Base-by-base conservation (phyloP, 2,888 invertebrate genomes). In the Perdita meconis region DNA sequence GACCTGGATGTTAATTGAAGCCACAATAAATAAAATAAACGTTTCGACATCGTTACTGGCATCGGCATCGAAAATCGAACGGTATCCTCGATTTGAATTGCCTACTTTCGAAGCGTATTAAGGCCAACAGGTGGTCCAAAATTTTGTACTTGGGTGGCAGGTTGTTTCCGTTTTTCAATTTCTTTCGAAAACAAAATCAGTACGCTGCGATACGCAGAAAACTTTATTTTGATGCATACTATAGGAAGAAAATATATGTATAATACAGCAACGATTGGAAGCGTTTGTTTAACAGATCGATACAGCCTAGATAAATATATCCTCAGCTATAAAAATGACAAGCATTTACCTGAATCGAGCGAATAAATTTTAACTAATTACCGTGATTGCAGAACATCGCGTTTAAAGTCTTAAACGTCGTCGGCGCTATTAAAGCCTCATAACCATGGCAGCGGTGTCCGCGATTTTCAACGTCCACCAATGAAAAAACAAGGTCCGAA, bases 1-100 rank as follows among this genome's bases (percentile, higher is more conserved):
- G 81, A 70, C 42, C 65, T 68, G 70, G 53, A 77, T 83, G 81
- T 85, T 84, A 85, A 84, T 84, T 81, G 64, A 55, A 61, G 53
- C 22, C 67, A 22, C 73, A 66, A 70, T 76, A 71, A 82, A 70
- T 64, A 72, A 63, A 74, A 57, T 71, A 83, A 83, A 64, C 26
- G 57, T 12, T 13, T 10, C 38, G 40, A 13, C 50, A 26, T 65
- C 53, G 51, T 71, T 65, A 55, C 51, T 40, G 44, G 53, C 47
- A 6, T 50, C 53, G 51, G 57, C 63, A 69, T 59, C 59, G 55
- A 70, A 73, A 69, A 38, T 53, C 70, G 30, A 67, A 38, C 34
- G 24, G 36, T 36, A 42, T 56, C 36, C 51, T 53, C 16, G 53
- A 61, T 47, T 51, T 40, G 42, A 30, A 2, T 60, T 34, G 6